These are phyloP conservation scores for Oryzias woworae DNA, from an alignment of 2,113 vertebrate genomes.

Conservation along the genomic window DNA sequence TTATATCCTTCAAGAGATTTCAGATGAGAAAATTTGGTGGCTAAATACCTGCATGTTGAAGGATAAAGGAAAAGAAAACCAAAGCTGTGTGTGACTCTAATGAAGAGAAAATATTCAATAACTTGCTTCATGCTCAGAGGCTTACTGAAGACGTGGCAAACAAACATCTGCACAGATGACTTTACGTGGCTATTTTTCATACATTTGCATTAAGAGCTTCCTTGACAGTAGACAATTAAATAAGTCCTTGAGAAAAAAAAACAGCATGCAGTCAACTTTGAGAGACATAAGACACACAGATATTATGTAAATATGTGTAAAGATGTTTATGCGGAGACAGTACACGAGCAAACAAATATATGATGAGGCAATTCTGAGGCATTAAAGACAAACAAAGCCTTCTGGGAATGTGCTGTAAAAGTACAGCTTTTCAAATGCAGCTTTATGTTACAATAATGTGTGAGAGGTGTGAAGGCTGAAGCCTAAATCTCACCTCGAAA, in stretches of 20 bases:
- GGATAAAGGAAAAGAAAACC: too few relatives aligned
- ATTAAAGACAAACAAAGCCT: neutral
- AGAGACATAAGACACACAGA: neutral
- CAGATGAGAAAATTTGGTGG: too few relatives aligned
- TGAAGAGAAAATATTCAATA: constrained; percentile 22
- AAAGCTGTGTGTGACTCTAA: neutral
- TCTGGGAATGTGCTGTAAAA: neutral
- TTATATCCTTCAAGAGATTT: too few relatives aligned
- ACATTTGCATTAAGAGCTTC: too few relatives aligned
- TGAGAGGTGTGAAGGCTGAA: constrained; percentile 28
- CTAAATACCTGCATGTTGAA: too few relatives aligned
- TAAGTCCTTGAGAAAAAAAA: too few relatives aligned
- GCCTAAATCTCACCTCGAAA: constrained; percentile 33
- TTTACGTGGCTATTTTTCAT: too few relatives aligned
- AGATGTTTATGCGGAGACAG: neutral
- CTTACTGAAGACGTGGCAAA: neutral
- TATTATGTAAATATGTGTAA: neutral
- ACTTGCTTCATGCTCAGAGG: constrained; percentile 8
- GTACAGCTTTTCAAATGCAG: constrained; percentile 7
- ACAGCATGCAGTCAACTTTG: neutral
- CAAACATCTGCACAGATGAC: too few relatives aligned
- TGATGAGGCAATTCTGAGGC: neutral
- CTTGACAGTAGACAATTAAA: too few relatives aligned
- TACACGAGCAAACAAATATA: neutral
- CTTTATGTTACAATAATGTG: constrained; percentile 15